phyloP scores from a whole-genome alignment of 2,797 vertebrate species.

The Benthosema pterotum region DNA sequence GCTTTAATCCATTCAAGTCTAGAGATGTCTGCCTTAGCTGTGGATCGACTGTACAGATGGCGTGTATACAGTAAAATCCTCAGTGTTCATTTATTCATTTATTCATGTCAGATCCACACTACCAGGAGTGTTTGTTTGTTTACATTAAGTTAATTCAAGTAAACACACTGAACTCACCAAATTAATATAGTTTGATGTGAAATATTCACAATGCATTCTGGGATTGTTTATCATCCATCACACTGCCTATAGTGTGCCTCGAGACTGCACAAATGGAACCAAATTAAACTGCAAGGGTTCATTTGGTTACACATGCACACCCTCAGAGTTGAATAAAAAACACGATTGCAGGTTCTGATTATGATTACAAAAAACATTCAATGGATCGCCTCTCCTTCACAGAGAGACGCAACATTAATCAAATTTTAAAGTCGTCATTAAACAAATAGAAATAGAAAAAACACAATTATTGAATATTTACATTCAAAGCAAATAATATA shows the following conservation, averaged over 20 bases:
- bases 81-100: background rate
- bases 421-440: conserved; percentile 47
- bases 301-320: background rate
- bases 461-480: conserved; percentile 42
- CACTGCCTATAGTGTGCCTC: too few species aligned
- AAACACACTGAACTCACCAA: too few species aligned
- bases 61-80: background rate
- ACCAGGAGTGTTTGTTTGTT: background rate
- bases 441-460: too few species aligned
- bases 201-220: too few species aligned
- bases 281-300: too few species aligned
- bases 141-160: too few species aligned
- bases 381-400: conserved; percentile 55
- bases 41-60: conserved; percentile 9
- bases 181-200: too few species aligned
- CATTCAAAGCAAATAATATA: conserved; percentile 29
- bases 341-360: conserved; percentile 21
- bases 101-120: conserved; percentile 14
- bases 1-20: conserved; percentile 60
- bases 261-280: too few species aligned
- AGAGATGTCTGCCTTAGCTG: conserved; percentile 23
- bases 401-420: conserved; percentile 40
- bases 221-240: too few species aligned
- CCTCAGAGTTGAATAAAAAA: background rate
- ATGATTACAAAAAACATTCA: conserved; percentile 72